These are phyloP conservation scores for Tapirus indicus DNA, from an alignment of 2,797 vertebrate species.

Conservation along the genomic window DNA sequence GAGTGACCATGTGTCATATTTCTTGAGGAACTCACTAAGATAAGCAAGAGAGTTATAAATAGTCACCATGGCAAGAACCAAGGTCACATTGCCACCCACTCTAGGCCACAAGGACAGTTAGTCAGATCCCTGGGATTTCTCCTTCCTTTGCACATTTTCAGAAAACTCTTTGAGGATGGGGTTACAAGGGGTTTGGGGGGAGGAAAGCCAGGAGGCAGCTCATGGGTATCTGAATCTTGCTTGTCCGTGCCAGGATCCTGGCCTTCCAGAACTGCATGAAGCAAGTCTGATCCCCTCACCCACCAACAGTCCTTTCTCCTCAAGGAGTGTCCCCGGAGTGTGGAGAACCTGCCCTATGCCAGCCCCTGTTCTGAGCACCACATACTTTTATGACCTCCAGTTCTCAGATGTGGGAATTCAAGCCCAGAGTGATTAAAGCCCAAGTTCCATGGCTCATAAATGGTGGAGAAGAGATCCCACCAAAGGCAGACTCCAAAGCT, in stretches of 20 bases:
- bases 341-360: neutral
- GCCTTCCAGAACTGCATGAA: neutral
- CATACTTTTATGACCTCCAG: neutral
- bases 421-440: neutral
- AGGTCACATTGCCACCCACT: neutral
- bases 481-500: neutral
- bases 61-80: neutral
- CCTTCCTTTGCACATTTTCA: neutral
- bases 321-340: neutral
- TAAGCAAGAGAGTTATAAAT: conserved; percentile 61
- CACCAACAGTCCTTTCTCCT: rapidly evolving
- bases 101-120: neutral
- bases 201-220: neutral
- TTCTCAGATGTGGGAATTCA: neutral
- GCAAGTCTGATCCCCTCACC: neutral
- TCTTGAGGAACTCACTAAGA: conserved; percentile 54
- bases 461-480: too few relatives aligned
- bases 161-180: neutral
- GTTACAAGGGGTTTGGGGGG: rapidly evolving
- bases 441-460: neutral
- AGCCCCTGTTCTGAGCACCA: neutral
- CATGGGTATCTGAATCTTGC: rapidly evolving
- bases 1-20: conserved; percentile 18
- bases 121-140: neutral
- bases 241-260: neutral